phyloP scores from a whole-genome alignment of 2,113 vertebrate genomes.

The Lophochroa leadbeateri region DNA sequence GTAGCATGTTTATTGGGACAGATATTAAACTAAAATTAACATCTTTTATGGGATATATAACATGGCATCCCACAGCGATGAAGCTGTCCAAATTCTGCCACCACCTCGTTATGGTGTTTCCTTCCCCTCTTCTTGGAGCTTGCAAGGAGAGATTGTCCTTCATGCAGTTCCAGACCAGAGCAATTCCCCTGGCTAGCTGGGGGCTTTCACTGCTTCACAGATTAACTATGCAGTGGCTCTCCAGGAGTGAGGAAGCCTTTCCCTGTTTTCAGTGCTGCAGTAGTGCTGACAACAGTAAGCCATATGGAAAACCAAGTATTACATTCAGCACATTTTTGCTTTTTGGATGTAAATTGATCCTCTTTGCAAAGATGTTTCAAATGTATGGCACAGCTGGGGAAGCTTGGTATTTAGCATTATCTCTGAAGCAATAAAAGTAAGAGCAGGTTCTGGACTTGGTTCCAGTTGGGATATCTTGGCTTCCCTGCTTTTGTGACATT shows the following conservation, averaged over 20 bases:
- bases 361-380: background rate
- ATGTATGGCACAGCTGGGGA: background rate
- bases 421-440: background rate
- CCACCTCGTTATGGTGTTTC: background rate
- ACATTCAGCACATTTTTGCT: background rate
- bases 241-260: background rate
- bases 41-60: background rate
- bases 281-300: background rate
- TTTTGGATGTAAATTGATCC: background rate
- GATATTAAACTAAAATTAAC: background rate
- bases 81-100: background rate
- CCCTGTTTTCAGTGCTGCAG: background rate
- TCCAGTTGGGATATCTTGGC: background rate
- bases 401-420: background rate
- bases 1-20: background rate
- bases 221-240: background rate
- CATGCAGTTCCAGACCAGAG: background rate
- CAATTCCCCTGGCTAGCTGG: background rate
- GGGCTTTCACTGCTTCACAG: background rate
- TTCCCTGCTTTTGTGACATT: background rate
- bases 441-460: background rate
- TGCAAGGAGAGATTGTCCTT: background rate
- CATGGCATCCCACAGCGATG: background rate
- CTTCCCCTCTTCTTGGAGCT: background rate
- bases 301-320: background rate